These are phyloP conservation scores for Macrophya alboannulata DNA, from an alignment of 2,888 invertebrate genomes.

Conservation along the genomic window DNA sequence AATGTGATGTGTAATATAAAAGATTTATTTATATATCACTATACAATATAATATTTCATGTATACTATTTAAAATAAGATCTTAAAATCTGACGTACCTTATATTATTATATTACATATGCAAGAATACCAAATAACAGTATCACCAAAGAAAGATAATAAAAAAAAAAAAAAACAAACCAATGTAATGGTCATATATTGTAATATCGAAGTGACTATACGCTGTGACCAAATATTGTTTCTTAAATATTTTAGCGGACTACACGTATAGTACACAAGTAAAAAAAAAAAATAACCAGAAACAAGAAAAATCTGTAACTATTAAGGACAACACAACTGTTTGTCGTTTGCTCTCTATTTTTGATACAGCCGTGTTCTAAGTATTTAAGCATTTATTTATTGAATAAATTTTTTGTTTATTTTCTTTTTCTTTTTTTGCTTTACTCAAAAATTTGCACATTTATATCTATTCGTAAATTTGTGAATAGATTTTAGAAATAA, in stretches of 20 bases:
- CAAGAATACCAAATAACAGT: constrained; percentile 76
- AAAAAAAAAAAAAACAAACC: constrained; percentile 26
- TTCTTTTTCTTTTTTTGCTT: constrained; percentile 57
- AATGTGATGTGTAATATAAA: constrained; percentile 65
- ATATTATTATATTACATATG: constrained; percentile 60
- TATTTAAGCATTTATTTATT: constrained; percentile 35
- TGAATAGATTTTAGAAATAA: constrained; percentile 23
- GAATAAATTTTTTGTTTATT: constrained; percentile 55
- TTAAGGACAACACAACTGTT: constrained; percentile 50
- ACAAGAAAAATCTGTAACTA: constrained; percentile 27
- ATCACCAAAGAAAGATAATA: constrained; percentile 74
- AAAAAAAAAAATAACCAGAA: constrained; percentile 47
- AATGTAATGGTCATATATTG: constrained; percentile 28
- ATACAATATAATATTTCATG: constrained; percentile 60
- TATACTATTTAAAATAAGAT: constrained; percentile 56
- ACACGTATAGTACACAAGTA: constrained; percentile 66
- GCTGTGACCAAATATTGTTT: constrained; percentile 75
- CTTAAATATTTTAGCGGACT: constrained; percentile 72
- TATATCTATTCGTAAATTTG: constrained; percentile 6
- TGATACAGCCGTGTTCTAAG: constrained; percentile 71
- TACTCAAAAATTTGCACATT: constrained; percentile 54
- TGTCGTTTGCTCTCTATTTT: constrained; percentile 74
- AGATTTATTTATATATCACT: constrained; percentile 55
- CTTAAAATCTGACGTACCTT: constrained; percentile 59
- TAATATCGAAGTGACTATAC: constrained; percentile 67